Evolutionary conservation across 1,140 invertebrate species (phyloP), one percentile per base, ranked within the genome.

Genomic region (Brachionus calyciflorus): DNA sequence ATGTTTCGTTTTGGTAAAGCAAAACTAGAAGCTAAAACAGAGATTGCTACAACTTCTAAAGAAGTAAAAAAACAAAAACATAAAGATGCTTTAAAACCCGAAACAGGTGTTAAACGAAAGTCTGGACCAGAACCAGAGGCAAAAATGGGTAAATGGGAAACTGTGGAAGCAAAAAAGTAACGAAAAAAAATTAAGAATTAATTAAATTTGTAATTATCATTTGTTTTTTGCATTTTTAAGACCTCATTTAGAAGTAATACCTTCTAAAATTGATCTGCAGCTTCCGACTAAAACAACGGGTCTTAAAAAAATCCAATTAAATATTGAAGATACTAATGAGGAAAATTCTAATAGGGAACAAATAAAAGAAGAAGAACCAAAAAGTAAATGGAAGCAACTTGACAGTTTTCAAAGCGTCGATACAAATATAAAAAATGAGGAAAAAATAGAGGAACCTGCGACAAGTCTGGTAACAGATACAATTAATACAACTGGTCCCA

Each of bases 91-190:
- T 46, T 9, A 70, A 3, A 73, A 51, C n/a, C n/a, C n/a, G 46
- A 73, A 0, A 41, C 28, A 10, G n/a, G 40, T n/a, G 2, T 51
- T 0, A 73, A 73, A 55, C 46, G 69, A 51, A 26, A 21, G n/a
- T 14, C 28, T 17, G 46, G 19, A 19, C 19, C 46, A 3, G 69
- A 51, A 41, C 48, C 44, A n/a, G 33, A 17, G 37, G 24, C 69
- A 3, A 73, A 73, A 73, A 55, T 51, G 10, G 44, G 10, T 21
- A 70, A 70, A 70, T 48, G 40, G 40, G 30, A 73, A 51, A 55
- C 0, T 4, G 17, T n/a, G 1, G 46, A 73, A 24, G 12, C 30
- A 19, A 65, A 41, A 26, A 65, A 37, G 60, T 65, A 55, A 49
- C 1, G n/a, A 44, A 44, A 44, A 44, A 12, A 44, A 49, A 49